A percentile compares a stretch with the other conserved stretches of the same genome.
Evolutionary conservation across 2,797 vertebrate genomes (phyloP).

Genomic region (Pseudocheirus occidentalis): DNA sequence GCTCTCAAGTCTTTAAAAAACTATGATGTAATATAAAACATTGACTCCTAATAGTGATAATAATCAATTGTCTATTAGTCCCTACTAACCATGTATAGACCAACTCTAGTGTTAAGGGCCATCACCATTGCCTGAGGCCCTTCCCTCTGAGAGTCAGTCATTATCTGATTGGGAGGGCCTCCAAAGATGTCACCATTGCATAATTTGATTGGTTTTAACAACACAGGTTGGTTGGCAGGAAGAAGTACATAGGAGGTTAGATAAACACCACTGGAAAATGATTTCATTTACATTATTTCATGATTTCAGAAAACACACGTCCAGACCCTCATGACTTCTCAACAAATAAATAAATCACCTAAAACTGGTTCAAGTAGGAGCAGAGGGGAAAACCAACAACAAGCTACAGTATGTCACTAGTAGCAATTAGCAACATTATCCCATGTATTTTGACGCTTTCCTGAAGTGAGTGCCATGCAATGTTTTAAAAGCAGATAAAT

Average conservation of each 20-base stretch:
- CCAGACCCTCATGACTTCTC: conserved; percentile 40
- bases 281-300: conserved; percentile 74
- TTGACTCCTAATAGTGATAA: conserved; percentile 62
- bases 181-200: conserved; percentile 66
- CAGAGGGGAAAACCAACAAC: background rate
- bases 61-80: conserved; percentile 77
- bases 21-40: conserved; percentile 36
- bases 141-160: conserved; percentile 50
- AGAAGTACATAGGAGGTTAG: conserved; percentile 77
- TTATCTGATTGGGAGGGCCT: conserved; percentile 75
- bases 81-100: conserved; percentile 74
- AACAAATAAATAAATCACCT: conserved; percentile 70
- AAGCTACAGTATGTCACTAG: conserved; percentile 23
- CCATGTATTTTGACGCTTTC: conserved; percentile 63
- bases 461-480: conserved; percentile 73
- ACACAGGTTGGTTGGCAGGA: conserved; percentile 65
- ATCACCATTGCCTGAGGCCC: conserved; percentile 68
- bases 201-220: conserved; percentile 74
- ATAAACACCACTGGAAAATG: conserved; percentile 71
- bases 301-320: conserved; percentile 62
- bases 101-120: conserved; percentile 70
- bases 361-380: conserved; percentile 51
- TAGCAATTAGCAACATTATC: conserved; percentile 76
- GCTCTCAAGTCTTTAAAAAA: conserved; percentile 48
- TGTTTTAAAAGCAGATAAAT: conserved; percentile 81